Conservation (phyloP, 2,797 vertebrate species). For the Gymnothorax javanicus region DNA sequence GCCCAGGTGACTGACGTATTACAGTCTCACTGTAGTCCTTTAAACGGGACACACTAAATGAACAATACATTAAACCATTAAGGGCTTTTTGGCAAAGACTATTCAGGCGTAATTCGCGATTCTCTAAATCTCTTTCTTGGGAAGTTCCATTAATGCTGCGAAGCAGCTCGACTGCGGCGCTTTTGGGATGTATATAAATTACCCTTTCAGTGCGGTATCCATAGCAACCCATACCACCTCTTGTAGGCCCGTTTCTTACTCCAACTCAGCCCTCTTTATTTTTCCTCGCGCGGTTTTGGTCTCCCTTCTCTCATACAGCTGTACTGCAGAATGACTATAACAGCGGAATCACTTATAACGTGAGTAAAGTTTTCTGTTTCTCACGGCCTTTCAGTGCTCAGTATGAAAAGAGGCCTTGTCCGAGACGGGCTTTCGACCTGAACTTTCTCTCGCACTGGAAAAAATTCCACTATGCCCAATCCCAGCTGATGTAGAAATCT, state of each 20-base stretch:
- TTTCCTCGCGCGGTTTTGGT: constrained; percentile 35
- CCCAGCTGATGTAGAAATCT: background rate
- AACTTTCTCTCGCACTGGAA: background rate
- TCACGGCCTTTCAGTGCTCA: constrained; percentile 46
- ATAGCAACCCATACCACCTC: constrained; percentile 56
- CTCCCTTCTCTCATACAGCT: constrained; percentile 33
- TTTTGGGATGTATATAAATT: constrained; percentile 55
- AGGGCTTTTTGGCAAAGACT: background rate
- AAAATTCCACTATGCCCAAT: background rate
- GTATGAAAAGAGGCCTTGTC: constrained; percentile 66
- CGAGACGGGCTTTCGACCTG: constrained; percentile 59
- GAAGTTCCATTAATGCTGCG: constrained; percentile 33
- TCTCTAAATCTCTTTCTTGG: background rate
- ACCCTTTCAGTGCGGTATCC: constrained; percentile 51
- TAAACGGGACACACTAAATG: background rate
- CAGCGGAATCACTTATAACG: constrained; percentile 55
- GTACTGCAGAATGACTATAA: constrained; percentile 50
- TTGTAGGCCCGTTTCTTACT: constrained; percentile 23
- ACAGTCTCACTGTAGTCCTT: background rate
- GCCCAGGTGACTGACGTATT: background rate
- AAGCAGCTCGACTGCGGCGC: constrained; percentile 35
- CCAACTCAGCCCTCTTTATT: constrained; percentile 26
- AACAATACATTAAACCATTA: no score
- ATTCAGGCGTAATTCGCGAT: background rate
- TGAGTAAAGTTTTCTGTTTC: constrained; percentile 48